Conservation (phyloP, 1,140 invertebrate species). For the Neelides sp. region DNA sequence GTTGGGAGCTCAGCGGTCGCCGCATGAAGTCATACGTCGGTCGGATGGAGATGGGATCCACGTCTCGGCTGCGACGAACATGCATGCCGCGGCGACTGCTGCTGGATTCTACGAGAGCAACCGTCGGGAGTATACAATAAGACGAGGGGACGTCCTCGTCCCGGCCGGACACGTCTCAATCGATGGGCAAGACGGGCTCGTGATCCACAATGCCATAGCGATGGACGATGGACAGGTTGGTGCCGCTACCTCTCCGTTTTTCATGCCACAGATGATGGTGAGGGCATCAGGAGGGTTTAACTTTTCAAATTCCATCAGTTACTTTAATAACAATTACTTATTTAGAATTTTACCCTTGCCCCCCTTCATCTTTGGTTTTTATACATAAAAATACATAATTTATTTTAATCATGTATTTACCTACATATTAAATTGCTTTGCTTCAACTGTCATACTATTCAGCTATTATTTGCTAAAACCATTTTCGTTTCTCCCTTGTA, state of each 20-base stretch:
- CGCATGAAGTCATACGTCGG: constrained; percentile 28
- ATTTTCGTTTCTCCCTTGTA: no score
- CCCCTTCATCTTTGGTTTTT: neutral
- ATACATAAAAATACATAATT: no score
- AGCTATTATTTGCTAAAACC: neutral
- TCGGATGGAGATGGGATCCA: constrained; percentile 33
- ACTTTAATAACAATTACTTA: neutral
- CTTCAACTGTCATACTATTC: neutral
- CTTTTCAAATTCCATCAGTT: neutral
- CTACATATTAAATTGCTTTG: neutral
- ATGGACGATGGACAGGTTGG: constrained; percentile 57
- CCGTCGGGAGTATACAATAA: constrained; percentile 40
- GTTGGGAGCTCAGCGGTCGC: constrained; percentile 27
- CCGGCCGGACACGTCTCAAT: constrained; percentile 35
- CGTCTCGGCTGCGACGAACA: constrained; percentile 22
- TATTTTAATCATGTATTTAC: neutral
- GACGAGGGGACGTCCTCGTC: constrained; percentile 48
- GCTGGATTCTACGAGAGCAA: constrained; percentile 28
- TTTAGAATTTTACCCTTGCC: neutral
- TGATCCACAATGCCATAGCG: constrained; percentile 41
- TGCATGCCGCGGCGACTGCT: constrained; percentile 25
- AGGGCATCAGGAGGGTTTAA: neutral
- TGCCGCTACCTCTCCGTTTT: constrained; percentile 4
- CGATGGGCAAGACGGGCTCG: constrained; percentile 42
- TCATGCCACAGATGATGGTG: constrained; percentile 8